These are phyloP conservation scores for sheep (Ovis aries) DNA, from an alignment of 2,113 vertebrate genomes.

Conservation along the genomic window ARS-UI_Ramb_v3.0 NC_056071.1:53907501-53908000, in stretches of 20 bases:
- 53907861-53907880: rapidly evolving
- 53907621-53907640: not conserved
- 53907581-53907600: rapidly evolving
- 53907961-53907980: rapidly evolving
- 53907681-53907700: rapidly evolving
- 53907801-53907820: rapidly evolving
- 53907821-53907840: not conserved
- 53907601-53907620: not conserved
- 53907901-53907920: rapidly evolving
- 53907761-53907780: rapidly evolving
- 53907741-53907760: too few relatives aligned
- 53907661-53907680: not conserved
- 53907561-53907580: not conserved
- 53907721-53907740: not conserved
- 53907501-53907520: not conserved
- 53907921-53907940: not conserved
- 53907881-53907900: not conserved
- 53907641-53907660: not conserved
- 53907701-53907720: rapidly evolving
- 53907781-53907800: rapidly evolving
- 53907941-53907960: not conserved
- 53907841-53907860: rapidly evolving
- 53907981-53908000: not conserved
- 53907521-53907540: not conserved
- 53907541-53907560: not conserved